Evolutionary conservation across 2,888 invertebrate genomes (phyloP), one percentile per base, ranked within the genome.

Genomic region (Tetramorium bicarinatum): DNA sequence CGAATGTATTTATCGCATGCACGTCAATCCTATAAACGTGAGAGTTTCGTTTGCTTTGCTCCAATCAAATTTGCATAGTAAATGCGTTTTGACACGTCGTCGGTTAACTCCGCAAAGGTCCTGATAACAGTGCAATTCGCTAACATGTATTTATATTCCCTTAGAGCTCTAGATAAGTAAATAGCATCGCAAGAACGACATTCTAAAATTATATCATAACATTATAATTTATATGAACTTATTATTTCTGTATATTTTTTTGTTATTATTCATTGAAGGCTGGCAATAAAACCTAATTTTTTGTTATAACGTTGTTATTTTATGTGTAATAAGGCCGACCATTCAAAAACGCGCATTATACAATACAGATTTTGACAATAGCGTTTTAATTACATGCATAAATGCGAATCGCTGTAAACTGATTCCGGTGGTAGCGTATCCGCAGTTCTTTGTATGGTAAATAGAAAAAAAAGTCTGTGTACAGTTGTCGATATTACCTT

Each of bases 351-450:
- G 47, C 29, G 54, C 54, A 79, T 71, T 59, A 59, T 41, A 72
- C 56, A 71, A 71, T 71, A 59, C 79, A 41, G 11, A 25, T 47
- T 47, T 21, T 21, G 41, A 79, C 79, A 80, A 59, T 59, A 59
- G 72, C 79, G 13, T 8, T 80, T 80, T 80, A 80, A 71, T 71
- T 72, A 71, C 56, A 80, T 72, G 56, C 79, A 34, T 71, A 79
- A 79, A 79, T 79, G 79, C 44, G 79, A 71, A 59, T 72, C 47
- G 72, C 59, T 72, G 77, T 83, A 86, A 90, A 90, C 90, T 91
- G 91, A 91, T 91, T 90, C 89, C 82, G 88, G 86, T 87, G 88
- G 76, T 34, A 83, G 82, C 87, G 66, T 86, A 74, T 71, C 75
- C 62, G 64, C 81, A 44, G 72, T 72, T 47, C 79, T 72, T 79